These are phyloP conservation scores for Drosophila kanekoi DNA, from an alignment of 2,888 invertebrate genomes.

Conservation along the genomic window DNA sequence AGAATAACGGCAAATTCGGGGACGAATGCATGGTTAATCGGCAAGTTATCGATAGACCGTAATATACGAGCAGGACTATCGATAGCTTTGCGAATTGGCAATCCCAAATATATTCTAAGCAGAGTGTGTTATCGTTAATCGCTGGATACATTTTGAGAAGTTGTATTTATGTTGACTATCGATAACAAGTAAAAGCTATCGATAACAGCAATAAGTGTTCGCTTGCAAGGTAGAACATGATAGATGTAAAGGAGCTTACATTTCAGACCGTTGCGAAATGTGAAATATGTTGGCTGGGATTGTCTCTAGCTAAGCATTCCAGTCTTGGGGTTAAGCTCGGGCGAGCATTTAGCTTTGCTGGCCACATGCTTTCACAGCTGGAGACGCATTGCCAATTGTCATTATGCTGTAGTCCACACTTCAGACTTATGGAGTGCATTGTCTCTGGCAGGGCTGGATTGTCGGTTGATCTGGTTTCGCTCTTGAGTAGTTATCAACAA, in stretches of 20 bases:
- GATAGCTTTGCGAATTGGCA: no score
- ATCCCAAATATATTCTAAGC: no score
- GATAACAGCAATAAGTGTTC: no score
- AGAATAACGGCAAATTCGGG: background rate
- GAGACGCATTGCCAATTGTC: slow-evolving; percentile 30
- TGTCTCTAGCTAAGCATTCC: background rate
- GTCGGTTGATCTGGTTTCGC: slow-evolving; percentile 44
- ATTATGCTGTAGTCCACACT: slow-evolving; percentile 21
- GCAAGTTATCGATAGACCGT: no score
- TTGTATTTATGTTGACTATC: no score
- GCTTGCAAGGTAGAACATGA: no score
- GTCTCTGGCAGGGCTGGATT: slow-evolving; percentile 8
- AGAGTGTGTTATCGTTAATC: no score
- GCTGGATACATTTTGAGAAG: no score
- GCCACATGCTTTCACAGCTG: slow-evolving; percentile 41
- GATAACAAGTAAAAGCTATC: no score
- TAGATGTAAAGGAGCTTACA: no score
- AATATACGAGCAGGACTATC: no score
- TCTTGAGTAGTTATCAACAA: slow-evolving; percentile 70
- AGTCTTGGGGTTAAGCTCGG: slow-evolving; percentile 18
- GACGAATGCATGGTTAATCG: background rate
- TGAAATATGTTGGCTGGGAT: background rate
- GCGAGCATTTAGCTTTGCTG: slow-evolving; percentile 27
- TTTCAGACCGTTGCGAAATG: no score
- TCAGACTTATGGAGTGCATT: slow-evolving; percentile 4